Evolutionary conservation across 2,888 invertebrate species (phyloP).

Genomic region (Ecdyonurus torrentis): DNA sequence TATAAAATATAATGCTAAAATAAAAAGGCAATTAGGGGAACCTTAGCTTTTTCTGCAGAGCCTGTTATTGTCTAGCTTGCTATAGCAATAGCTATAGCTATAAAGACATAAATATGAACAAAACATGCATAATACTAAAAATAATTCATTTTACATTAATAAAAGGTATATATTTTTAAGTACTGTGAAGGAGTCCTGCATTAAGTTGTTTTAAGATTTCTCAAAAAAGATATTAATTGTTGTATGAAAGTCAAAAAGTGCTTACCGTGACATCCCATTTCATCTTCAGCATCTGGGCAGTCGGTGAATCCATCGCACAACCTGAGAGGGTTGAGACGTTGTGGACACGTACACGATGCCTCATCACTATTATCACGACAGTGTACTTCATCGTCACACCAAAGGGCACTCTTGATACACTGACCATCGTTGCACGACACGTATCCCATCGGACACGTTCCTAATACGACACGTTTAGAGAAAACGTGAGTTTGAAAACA

Average conservation of each 20-base stretch:
- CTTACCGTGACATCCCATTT: conserved; percentile 58
- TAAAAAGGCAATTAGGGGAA: too few relatives aligned
- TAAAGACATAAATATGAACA: neutral
- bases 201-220: too few relatives aligned
- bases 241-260: neutral
- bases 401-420: conserved; percentile 16
- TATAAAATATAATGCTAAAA: too few relatives aligned
- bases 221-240: too few relatives aligned
- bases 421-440: neutral
- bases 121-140: neutral
- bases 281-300: conserved; percentile 67
- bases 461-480: too few relatives aligned
- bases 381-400: conserved; percentile 58
- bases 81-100: too few relatives aligned
- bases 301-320: conserved; percentile 69
- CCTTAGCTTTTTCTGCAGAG: too few relatives aligned
- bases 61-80: too few relatives aligned
- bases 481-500: too few relatives aligned
- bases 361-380: conserved; percentile 70
- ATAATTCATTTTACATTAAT: too few relatives aligned
- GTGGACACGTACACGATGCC: conserved; percentile 48
- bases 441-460: neutral
- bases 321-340: conserved; percentile 44
- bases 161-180: too few relatives aligned
- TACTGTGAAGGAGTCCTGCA: too few relatives aligned